A percentile compares a stretch with the other conserved stretches of the same genome.
Conservation (phyloP, 2,888 invertebrate species). For the Pammene fasciana region DNA sequence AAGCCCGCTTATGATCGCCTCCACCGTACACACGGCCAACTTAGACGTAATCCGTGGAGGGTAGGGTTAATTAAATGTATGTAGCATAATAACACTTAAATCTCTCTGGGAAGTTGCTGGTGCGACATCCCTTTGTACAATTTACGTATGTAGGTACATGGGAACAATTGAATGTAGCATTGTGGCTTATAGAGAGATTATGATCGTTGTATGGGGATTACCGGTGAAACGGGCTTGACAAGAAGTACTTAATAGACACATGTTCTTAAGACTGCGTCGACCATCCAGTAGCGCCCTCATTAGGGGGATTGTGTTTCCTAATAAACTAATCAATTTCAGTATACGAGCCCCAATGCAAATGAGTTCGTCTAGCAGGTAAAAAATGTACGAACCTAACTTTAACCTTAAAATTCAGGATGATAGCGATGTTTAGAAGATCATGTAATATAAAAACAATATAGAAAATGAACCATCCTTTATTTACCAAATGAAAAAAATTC, state of each 20-base stretch:
- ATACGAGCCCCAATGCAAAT: too few relatives aligned
- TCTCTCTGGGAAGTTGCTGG: conserved; percentile 40
- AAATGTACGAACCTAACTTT: too few relatives aligned
- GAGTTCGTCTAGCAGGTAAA: too few relatives aligned
- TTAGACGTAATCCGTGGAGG: conserved; percentile 34
- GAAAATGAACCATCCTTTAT: too few relatives aligned
- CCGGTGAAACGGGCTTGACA: not conserved
- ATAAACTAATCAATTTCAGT: too few relatives aligned
- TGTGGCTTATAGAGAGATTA: conserved; percentile 28
- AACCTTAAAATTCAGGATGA: too few relatives aligned
- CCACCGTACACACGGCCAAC: conserved; percentile 30
- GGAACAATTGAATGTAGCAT: conserved; percentile 27
- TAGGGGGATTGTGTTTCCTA: too few relatives aligned
- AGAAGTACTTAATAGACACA: not conserved
- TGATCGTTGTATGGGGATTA: not conserved
- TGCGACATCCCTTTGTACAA: conserved; percentile 41
- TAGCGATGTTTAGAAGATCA: too few relatives aligned
- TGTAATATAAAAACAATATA: too few relatives aligned
- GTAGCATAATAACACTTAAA: conserved; percentile 43
- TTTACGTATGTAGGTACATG: conserved; percentile 30
- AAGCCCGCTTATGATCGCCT: conserved; percentile 23
- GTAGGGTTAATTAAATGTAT: conserved; percentile 43
- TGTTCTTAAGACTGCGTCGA: too few relatives aligned
- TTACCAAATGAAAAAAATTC: too few relatives aligned
- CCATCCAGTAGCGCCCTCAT: too few relatives aligned